phyloP scores from a whole-genome alignment of 2,888 invertebrate genomes.

The Troglohyphantes excavatus region DNA sequence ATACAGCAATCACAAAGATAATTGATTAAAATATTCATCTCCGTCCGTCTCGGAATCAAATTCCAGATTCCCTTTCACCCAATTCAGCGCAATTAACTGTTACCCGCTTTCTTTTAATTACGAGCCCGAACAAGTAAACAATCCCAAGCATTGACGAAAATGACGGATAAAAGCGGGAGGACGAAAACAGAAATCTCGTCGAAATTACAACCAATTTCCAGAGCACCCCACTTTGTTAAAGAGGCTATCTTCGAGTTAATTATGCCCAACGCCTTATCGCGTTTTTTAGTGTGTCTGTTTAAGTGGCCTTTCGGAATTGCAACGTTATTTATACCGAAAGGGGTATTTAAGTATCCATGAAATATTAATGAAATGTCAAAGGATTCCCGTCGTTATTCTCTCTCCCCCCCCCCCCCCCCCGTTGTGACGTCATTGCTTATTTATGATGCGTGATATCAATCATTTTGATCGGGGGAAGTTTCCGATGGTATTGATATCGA shows the following conservation, averaged over 20 bases:
- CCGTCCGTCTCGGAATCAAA: not conserved
- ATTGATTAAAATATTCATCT: not conserved
- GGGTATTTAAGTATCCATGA: slow-evolving; percentile 26
- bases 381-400: not conserved
- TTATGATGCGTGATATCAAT: not conserved
- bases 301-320: not conserved
- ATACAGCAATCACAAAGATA: no score
- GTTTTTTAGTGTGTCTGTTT: not conserved
- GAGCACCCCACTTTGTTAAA: not conserved
- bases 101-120: not conserved
- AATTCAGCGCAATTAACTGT: not conserved
- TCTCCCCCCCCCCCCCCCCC: not conserved
- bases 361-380: slow-evolving; percentile 30
- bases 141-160: not conserved
- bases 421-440: not conserved
- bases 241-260: not conserved
- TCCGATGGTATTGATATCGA: not conserved
- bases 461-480: not conserved
- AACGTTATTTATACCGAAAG: slow-evolving; percentile 15
- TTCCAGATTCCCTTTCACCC: not conserved
- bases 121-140: not conserved
- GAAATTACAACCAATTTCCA: not conserved
- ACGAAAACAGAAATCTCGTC: not conserved
- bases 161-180: not conserved
- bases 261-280: not conserved